Base-by-base conservation (phyloP, 2,797 vertebrate species). In the Mastacembelus armatus region DNA sequence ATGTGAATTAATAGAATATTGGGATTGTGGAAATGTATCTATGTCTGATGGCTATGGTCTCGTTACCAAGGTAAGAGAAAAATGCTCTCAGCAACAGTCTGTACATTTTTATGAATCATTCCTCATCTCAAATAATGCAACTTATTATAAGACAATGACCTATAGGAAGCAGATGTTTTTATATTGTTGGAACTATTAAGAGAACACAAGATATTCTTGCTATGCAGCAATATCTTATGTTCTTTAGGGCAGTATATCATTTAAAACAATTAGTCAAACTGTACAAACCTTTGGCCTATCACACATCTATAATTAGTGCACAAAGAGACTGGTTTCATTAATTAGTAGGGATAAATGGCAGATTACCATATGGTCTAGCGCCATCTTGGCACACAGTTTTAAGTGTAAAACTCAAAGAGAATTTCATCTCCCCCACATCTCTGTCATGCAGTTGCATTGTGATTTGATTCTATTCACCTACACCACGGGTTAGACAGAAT, bases 21-120 rank as follows among this genome's bases (percentile, higher is more conserved):
- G 70, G 74, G 72, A 78, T 78, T 67, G 64, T 82, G 72, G 71
- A 88, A 79, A 84, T 87, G 85, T 77, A 83, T 82, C 81, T 88
- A 84, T 81, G 88, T 86, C 85, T 77, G 78, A 71, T 77, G 85
- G 60, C 69, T 71, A 36, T 61, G 48, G 66, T 77, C 54, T 52
- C 3, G 50, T 77, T 75, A 78, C 65, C 75, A 65, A 66, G 73
- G 60, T 54, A 72, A 15, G 60, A 59, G 35, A 45, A 43, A 61
- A 57, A 62, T 62, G 15, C 27, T 76, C 68, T 72, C 38, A 14
- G 63, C 60, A 76, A 35, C 26, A 16, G 10, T 73, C 45, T 74
- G 6, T 72, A 59, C 29, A 73, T 71, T 74, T 79, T 67, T 48
- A 68, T 71, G 45, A 70, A 59, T 81, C 63, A 80, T 80, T 74